Percentiles rank a stretch among this genome's conserved stretches.
Conservation (phyloP, 2,888 invertebrate species). For the Calliopum simillimum region DNA sequence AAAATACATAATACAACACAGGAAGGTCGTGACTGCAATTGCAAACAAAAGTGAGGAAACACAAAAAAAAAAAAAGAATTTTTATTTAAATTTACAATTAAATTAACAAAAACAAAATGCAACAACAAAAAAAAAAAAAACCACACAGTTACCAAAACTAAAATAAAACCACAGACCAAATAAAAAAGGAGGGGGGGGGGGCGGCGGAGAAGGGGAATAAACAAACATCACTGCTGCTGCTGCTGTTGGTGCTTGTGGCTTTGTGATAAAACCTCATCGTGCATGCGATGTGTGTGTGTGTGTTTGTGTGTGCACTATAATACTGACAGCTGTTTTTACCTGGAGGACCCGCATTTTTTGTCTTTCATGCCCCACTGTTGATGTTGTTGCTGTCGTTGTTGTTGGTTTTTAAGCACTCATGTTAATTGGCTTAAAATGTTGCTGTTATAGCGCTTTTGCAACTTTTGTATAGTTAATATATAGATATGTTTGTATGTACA, state of each 20-base stretch:
- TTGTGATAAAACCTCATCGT: too few species aligned
- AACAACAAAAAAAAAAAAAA: background rate
- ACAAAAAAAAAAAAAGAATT: conserved; percentile 4
- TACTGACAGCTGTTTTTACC: conserved; percentile 2
- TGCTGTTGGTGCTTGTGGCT: too few species aligned
- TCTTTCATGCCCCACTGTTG: background rate
- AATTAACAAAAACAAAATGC: conserved; percentile 21
- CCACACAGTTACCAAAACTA: background rate
- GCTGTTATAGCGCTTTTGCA: background rate
- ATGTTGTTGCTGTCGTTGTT: conserved; percentile 7
- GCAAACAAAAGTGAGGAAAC: conserved; percentile 7
- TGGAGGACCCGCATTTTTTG: conserved; percentile 18
- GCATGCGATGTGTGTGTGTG: background rate
- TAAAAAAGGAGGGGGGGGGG: background rate
- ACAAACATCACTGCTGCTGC: background rate
- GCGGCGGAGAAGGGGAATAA: too few species aligned
- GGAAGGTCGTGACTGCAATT: conserved; percentile 33
- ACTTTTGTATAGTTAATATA: background rate
- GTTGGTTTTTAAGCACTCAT: conserved; percentile 23
- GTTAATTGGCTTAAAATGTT: conserved; percentile 27
- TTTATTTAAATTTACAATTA: conserved; percentile 35
- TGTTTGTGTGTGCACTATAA: too few species aligned
- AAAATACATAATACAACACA: conserved; percentile 1
- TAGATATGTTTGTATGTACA: background rate
- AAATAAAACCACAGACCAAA: conserved; percentile 1